A percentile compares a stretch with the other conserved stretches of the same genome.
Conservation (phyloP, 2,888 invertebrate genomes). For the Calameuta pallipes region DNA sequence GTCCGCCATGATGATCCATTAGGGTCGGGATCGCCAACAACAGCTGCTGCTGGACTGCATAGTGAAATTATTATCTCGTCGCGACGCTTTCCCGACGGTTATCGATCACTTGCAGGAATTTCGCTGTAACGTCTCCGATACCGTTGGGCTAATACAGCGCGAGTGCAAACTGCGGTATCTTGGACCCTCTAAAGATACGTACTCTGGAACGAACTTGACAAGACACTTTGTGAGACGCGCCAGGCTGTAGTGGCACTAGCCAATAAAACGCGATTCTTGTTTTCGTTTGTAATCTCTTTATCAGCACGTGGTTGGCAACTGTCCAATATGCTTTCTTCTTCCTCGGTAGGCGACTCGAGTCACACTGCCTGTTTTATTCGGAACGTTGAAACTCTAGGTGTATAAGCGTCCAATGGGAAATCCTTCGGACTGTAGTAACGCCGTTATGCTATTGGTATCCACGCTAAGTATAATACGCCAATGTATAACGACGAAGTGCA, state of each 20-base stretch:
- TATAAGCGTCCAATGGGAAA: no score
- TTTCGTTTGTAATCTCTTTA: slow-evolving; percentile 59
- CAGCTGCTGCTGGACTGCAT: not conserved
- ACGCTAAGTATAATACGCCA: not conserved
- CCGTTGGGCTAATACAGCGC: not conserved
- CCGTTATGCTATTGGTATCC: not conserved
- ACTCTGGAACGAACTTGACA: not conserved
- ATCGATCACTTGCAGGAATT: not conserved
- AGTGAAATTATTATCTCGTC: not conserved
- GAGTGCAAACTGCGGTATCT: not conserved
- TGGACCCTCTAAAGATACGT: not conserved
- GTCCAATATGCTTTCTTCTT: slow-evolving; percentile 1
- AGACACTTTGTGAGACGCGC: not conserved
- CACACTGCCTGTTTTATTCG: not conserved
- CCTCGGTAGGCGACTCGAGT: not conserved
- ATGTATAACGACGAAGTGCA: not conserved
- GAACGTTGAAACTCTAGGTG: no score
- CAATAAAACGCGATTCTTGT: slow-evolving; percentile 32
- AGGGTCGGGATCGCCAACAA: not conserved
- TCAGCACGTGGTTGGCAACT: slow-evolving; percentile 54
- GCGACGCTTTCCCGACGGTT: not conserved
- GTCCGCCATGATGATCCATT: not conserved
- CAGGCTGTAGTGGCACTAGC: not conserved
- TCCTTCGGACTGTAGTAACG: not conserved
- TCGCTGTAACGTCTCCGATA: not conserved